Evolutionary conservation across 2,888 invertebrate genomes (phyloP), one percentile per base, ranked within the genome.

Genomic region (Xanthorhoe designata): DNA sequence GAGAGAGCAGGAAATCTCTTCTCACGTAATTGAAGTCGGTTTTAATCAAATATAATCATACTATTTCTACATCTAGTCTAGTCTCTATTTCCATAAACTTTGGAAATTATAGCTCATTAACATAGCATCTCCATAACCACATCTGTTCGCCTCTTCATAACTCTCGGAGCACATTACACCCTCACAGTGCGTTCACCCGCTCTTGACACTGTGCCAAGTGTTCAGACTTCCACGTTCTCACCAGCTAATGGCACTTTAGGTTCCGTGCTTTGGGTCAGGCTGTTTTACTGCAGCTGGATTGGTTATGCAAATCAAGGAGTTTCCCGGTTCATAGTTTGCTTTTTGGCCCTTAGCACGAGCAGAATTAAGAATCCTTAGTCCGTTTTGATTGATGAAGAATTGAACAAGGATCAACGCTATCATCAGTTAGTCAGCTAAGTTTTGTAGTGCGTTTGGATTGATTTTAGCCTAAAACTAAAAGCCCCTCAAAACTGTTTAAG

Each of bases 181-280:
- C 69, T 71, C 54, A 29, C 59, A 61, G 74, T 68, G 53, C 74
- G 72, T 70, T 74, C 74, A 74, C 71, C 72, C 70, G 58, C 64
- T 58, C 74, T 74, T 68, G 69, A 64, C 68, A 55, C 69, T 63
- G 58, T 63, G 69, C 73, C 67, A 70, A 54, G 58, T 24, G 42
- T 51, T 38, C 17, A 62, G 61, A 32, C 54, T 53, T 61, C 52
- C 29, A 60, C 32, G 53, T 61, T 53, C 60, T 53, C 53, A 13
- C 45, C 45, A 54, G 32, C 17, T 49, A 61, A 59, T 59, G 59
- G 59, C 59, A 59, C 59, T 59, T 51, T 59, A 42, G 38, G 38
- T 13, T 50, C 59, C 24, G 10, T 24, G n/a, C 17, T 53, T 53
- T 18, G 18, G 15, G 53, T 53, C 38, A 38, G 54, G 5, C 35